Base-by-base conservation (phyloP, 2,113 vertebrate genomes). In the Sula dactylatra region DNA sequence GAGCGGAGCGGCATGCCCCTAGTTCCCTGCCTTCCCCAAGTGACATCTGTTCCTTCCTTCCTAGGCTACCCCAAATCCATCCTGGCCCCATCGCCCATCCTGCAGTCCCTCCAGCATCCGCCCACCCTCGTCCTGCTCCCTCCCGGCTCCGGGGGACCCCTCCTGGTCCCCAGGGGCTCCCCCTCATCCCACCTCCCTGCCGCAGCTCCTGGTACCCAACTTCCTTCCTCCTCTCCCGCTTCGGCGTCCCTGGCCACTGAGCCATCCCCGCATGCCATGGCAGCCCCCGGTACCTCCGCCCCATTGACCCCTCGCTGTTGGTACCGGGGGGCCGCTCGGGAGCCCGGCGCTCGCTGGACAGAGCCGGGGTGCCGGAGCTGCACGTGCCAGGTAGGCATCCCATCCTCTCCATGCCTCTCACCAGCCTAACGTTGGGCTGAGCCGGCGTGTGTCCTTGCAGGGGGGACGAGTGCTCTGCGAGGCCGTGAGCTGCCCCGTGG, bases 291-390 rank as follows among this genome's bases (percentile, higher is more conserved):
- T 2, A 79, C 96, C 21, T 49, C 91, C 36, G 7, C 69, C 2
- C 59, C 16, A 2, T 58, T 77, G 0, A 29, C 70, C n/a, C 81
- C 40, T 18, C 88, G 2, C 31, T 98, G 98, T 34, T 96, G 98
- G 98, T 85, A 97, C 90, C 95, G 76, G 38, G 98, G 96, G 47
- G 65, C 42, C 34, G 72, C n/a, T 13, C 47, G 76, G 44, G 87
- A 96, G 29, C 73, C 93, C 0, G 97, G 98, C 1, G 76, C 97
- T 82, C 95, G 1, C 70, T 99, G 98, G 98, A 91, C 7, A 1
- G 97, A 97, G 76, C 93, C 70, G 0, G 95, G 91, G 11, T 98
- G 98, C 52, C 86, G 58, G 71, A 97, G 92, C 70, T 98, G 98
- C 64, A 27, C 54, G 67, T 98, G 98, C 10, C 56, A 98, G 97